A percentile compares a stretch with the other conserved stretches of the same genome.
Conservation (phyloP, 2,113 vertebrate genomes). For the Vombatus ursinus region DNA sequence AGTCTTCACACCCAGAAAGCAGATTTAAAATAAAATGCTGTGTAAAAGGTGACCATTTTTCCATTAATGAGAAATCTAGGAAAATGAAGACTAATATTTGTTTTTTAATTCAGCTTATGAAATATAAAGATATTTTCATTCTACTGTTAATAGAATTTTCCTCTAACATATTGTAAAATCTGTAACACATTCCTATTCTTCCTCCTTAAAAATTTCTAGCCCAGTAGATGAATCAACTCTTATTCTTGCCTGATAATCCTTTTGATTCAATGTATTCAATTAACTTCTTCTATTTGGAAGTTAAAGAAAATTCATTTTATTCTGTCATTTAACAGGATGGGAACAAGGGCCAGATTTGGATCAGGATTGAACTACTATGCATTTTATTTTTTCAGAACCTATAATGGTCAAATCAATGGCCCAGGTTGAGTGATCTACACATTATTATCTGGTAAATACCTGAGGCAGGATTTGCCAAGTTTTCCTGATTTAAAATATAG, state of each 20-base stretch:
- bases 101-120: constrained; percentile 13
- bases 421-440: neutral
- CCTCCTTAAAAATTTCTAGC: neutral
- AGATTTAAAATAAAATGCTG: neutral
- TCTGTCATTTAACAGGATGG: neutral
- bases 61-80: neutral
- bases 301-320: neutral
- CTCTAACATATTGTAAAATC: neutral
- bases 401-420: neutral
- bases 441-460: neutral
- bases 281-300: neutral
- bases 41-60: neutral
- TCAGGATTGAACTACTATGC: neutral
- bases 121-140: neutral
- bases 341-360: neutral
- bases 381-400: neutral
- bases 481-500: neutral
- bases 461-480: neutral
- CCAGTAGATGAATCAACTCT: neutral
- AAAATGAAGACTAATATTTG: neutral
- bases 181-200: constrained; percentile 1
- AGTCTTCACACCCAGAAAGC: constrained; percentile 10
- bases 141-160: neutral
- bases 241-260: neutral
- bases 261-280: constrained; percentile 8